Base-by-base conservation (phyloP, 2,888 invertebrate species). In the Tenthredo notha region DNA sequence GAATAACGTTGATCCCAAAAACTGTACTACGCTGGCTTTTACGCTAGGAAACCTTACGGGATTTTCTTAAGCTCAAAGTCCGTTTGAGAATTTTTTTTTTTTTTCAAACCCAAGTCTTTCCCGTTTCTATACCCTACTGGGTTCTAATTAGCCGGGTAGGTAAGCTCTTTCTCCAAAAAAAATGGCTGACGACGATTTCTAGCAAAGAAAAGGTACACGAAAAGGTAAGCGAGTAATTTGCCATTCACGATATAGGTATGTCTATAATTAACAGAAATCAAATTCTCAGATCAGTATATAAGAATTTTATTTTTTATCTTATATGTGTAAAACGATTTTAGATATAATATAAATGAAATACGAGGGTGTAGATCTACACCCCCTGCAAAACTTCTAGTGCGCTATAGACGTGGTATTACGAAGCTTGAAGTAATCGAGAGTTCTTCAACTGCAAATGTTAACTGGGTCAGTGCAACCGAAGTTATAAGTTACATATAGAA, bases 1-100 rank as follows among this genome's bases (percentile, higher is more conserved):
- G 25, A n/a, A 54, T 33, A 77, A 77, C 54, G 47, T 50, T 77
- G 77, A 77, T 77, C 77, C 54, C 54, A 43, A 43, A 43, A 43
- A 74, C 47, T 50, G 54, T 50, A 7, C 47, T 77, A 29, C 15
- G 67, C 67, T 29, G 33, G 67, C 67, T 67, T 67, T 67, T 25
- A 18, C 43, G 72, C 43, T 43, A 43, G 43, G 21, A 74, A 43
- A 43, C 21, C 40, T 29, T 43, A 1, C 18, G 9, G 72, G n/a
- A 43, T 74, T 74, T 43, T 40, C n/a, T 43, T 74, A 21, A 43
- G 72, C 72, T 40, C 43, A 10, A 74, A 33, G 21, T 10, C 12
- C 72, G 40, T 40, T 74, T 43, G 40, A 33, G 12, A 21, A 21
- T 67, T 74, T 74, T 43, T 74, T 40, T 3, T 10, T 67, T 74